phyloP scores from a whole-genome alignment of 2,888 invertebrate genomes.

The Drosophila eohydei region DNA sequence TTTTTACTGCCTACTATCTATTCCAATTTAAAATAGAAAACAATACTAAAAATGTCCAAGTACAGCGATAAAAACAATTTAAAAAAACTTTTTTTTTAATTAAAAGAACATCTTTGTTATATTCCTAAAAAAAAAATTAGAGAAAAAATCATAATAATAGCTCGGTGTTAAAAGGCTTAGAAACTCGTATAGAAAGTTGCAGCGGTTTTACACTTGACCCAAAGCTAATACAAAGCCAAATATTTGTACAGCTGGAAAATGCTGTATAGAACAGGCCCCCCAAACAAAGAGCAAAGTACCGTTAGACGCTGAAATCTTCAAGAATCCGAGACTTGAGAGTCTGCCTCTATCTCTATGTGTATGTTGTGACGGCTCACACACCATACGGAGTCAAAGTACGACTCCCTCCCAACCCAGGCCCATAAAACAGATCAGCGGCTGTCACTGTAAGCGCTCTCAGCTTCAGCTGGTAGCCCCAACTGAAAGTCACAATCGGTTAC shows the following conservation, averaged over 20 bases:
- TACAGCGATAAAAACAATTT: neutral
- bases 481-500: conserved; percentile 65
- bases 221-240: conserved; percentile 61
- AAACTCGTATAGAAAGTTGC: conserved; percentile 50
- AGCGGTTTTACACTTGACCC: conserved; percentile 51
- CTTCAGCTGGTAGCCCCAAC: conserved; percentile 25
- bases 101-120: neutral
- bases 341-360: neutral
- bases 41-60: neutral
- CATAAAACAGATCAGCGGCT: conserved; percentile 55
- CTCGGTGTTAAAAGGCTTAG: conserved; percentile 4
- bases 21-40: neutral
- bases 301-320: conserved; percentile 43
- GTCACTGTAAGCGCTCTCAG: conserved; percentile 21
- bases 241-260: conserved; percentile 61
- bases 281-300: conserved; percentile 50
- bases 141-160: conserved; percentile 10
- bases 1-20: too few relatives aligned
- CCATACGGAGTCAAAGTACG: conserved; percentile 25
- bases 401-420: conserved; percentile 10
- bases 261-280: conserved; percentile 32
- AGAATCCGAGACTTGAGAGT: conserved; percentile 41
- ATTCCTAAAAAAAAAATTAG: neutral
- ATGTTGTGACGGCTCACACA: conserved; percentile 27
- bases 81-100: neutral